phyloP scores from a whole-genome alignment of 2,797 vertebrate species.

The Eulemur coronatus region DNA sequence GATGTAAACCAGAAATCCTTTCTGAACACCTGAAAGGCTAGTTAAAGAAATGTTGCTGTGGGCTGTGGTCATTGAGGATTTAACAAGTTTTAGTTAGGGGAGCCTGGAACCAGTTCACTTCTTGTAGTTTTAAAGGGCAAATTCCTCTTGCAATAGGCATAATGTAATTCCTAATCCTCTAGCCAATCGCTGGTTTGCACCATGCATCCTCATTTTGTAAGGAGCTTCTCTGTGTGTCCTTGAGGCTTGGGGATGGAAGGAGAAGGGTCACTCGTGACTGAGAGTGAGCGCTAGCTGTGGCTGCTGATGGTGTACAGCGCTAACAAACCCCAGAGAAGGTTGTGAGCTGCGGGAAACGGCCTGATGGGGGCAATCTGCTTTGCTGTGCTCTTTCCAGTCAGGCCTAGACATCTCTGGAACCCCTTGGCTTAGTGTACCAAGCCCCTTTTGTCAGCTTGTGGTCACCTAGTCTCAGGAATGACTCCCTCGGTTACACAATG shows the following conservation, averaged over 20 bases:
- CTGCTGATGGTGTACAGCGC: no score
- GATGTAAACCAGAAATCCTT: constrained; percentile 52
- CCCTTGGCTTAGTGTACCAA: background rate
- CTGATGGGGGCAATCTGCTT: background rate
- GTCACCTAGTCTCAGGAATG: background rate
- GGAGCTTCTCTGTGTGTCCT: background rate
- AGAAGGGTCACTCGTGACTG: background rate
- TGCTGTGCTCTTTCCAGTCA: background rate
- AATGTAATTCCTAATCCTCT: background rate
- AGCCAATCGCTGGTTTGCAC: background rate
- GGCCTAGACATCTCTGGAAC: background rate
- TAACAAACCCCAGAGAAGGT: background rate
- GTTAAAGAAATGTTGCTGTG: background rate
- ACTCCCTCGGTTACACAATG: background rate
- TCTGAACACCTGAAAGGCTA: background rate
- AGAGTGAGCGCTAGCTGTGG: background rate
- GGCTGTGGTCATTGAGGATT: background rate
- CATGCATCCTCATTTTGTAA: background rate
- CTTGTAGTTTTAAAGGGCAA: constrained; percentile 7
- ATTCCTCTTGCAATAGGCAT: background rate
- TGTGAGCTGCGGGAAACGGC: background rate
- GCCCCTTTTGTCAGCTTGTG: background rate
- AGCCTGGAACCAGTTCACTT: background rate
- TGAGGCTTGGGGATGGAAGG: background rate
- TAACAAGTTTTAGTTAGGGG: background rate